These are phyloP conservation scores for Trematomus bernacchii DNA, from an alignment of 2,797 vertebrate genomes.

Conservation along the genomic window DNA sequence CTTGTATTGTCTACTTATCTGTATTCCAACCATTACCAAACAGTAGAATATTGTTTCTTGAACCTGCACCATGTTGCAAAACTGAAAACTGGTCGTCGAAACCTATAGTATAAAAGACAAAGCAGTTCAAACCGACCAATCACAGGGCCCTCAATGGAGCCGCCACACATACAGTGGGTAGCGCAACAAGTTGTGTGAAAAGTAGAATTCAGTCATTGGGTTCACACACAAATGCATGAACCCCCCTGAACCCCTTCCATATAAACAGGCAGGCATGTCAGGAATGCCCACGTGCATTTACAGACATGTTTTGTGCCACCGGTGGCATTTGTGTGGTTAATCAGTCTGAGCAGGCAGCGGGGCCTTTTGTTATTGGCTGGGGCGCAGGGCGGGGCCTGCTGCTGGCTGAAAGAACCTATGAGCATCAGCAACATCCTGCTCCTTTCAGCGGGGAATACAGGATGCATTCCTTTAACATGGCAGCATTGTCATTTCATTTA, in stretches of 20 bases:
- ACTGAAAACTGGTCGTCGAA: not conserved
- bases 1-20: no score
- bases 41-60: slow-evolving; percentile 1
- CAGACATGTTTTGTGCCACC: slow-evolving; percentile 76
- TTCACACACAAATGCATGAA: slow-evolving; percentile 69
- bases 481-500: slow-evolving; percentile 66
- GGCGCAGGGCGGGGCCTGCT: slow-evolving; percentile 63
- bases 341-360: slow-evolving; percentile 62
- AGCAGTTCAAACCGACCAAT: slow-evolving; percentile 6
- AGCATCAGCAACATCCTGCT: slow-evolving; percentile 82
- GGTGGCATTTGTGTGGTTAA: slow-evolving; percentile 80
- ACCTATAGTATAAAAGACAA: slow-evolving; percentile 2
- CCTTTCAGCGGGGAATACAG: slow-evolving; percentile 65
- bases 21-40: not conserved
- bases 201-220: slow-evolving; percentile 44
- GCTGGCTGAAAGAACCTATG: slow-evolving; percentile 76
- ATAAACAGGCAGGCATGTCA: slow-evolving; percentile 78
- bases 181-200: slow-evolving; percentile 27
- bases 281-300: slow-evolving; percentile 79
- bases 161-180: slow-evolving; percentile 3
- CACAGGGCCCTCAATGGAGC: slow-evolving; percentile 7
- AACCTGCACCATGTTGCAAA: not conserved
- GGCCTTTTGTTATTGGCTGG: slow-evolving; percentile 76
- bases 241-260: slow-evolving; percentile 67
- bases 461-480: slow-evolving; percentile 69